Evolutionary conservation across 2,113 vertebrate genomes (phyloP).

Genomic region (Zosterops japonicus): DNA sequence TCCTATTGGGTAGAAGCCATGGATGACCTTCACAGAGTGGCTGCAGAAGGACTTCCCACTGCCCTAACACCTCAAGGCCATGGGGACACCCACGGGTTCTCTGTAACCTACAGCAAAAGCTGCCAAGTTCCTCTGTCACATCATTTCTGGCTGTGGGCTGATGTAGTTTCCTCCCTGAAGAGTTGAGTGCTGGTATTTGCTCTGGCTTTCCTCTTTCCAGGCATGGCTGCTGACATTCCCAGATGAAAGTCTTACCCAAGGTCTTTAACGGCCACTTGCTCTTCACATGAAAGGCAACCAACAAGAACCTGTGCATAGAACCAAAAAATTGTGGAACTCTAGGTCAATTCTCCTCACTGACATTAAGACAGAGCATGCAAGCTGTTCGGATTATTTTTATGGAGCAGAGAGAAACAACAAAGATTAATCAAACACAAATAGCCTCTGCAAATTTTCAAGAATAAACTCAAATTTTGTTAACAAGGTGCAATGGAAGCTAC

Average conservation of each 20-base stretch:
- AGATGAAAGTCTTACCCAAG: not conserved
- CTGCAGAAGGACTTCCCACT: not conserved
- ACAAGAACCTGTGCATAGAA: not conserved
- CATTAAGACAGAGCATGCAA: not conserved
- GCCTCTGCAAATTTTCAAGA: not conserved
- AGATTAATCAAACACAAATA: not conserved
- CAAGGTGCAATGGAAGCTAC: not conserved
- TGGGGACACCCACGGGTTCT: not conserved
- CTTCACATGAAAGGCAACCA: not conserved
- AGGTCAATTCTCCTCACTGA: not conserved
- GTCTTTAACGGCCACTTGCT: not conserved
- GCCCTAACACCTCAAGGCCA: not conserved
- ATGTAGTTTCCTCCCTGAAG: not conserved
- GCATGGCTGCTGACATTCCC: not conserved
- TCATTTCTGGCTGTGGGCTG: not conserved
- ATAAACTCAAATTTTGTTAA: not conserved
- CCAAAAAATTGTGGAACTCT: not conserved
- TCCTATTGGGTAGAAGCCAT: not conserved
- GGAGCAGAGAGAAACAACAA: not conserved
- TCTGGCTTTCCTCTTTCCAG: not conserved
- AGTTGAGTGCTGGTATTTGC: fast-evolving
- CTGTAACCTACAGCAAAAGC: not conserved
- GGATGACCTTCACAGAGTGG: fast-evolving
- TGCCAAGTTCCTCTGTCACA: not conserved
- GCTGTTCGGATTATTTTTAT: not conserved